Conservation (phyloP, 2,888 invertebrate genomes). For the Cantharis flavilabris region DNA sequence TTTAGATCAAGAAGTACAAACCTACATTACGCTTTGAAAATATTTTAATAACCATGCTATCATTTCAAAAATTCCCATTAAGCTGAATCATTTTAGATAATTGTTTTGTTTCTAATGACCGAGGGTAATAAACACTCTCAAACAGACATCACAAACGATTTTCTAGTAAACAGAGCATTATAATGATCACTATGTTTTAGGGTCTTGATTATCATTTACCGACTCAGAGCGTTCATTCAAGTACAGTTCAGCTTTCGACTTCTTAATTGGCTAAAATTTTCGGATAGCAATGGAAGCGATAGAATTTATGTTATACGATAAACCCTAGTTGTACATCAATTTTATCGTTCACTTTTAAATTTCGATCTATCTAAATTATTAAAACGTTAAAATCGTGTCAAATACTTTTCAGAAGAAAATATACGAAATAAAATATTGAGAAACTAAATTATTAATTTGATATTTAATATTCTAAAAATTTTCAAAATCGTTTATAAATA, state of each 20-base stretch:
- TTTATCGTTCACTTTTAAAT: conserved; percentile 31
- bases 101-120: neutral
- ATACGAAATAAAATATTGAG: neutral
- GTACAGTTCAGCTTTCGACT: conserved; percentile 28
- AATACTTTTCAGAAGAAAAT: neutral
- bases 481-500: too few relatives aligned
- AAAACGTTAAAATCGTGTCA: conserved; percentile 13
- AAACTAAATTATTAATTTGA: neutral
- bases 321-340: conserved; percentile 30
- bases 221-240: conserved; percentile 24
- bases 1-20: neutral
- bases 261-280: conserved; percentile 34
- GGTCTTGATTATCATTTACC: conserved; percentile 29
- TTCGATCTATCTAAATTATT: conserved; percentile 24
- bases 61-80: neutral
- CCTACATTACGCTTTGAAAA: neutral
- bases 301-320: conserved; percentile 31
- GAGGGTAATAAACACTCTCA: conserved; percentile 19
- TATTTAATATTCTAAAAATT: neutral
- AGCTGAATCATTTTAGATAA: neutral
- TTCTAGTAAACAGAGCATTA: conserved; percentile 29
- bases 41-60: neutral
- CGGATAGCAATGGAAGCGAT: conserved; percentile 30
- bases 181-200: conserved; percentile 32
- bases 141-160: conserved; percentile 27